These are phyloP conservation scores for Petaurus breviceps DNA, from an alignment of 2,113 vertebrate species.

Conservation along the genomic window DNA sequence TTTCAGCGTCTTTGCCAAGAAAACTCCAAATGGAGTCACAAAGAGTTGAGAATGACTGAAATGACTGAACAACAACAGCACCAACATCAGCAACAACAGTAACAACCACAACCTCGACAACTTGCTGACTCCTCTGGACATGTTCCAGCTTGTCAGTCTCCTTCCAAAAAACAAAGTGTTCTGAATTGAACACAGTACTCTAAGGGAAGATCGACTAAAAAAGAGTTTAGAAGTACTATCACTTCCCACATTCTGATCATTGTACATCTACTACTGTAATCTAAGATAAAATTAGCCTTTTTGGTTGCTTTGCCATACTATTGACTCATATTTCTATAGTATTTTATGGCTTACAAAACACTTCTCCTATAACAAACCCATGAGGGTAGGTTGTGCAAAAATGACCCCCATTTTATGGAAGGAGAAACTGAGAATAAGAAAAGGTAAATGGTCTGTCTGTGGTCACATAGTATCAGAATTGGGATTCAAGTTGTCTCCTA, in stretches of 20 bases:
- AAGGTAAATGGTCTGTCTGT: not conserved
- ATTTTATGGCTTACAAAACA: too few species aligned
- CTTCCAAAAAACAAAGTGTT: not conserved
- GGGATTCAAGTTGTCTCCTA: not conserved
- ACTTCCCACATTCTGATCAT: not conserved
- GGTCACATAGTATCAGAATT: not conserved
- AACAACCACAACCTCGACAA: not conserved
- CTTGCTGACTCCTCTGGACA: not conserved
- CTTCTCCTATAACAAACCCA: too few species aligned
- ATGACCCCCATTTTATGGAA: too few species aligned
- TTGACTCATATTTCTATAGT: not conserved
- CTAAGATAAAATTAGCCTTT: not conserved
- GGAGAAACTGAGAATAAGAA: too few species aligned
- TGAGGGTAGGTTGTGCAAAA: too few species aligned
- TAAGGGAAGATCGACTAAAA: not conserved
- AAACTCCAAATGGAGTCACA: not conserved
- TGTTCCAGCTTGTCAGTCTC: not conserved
- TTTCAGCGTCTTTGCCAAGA: not conserved
- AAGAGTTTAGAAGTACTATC: not conserved
- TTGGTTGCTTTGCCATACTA: not conserved
- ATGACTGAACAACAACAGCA: not conserved
- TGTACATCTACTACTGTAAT: not conserved
- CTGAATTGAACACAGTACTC: not conserved
- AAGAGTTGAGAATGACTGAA: not conserved
- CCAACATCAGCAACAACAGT: too few species aligned